phyloP scores from a whole-genome alignment of 2,113 vertebrate species.

The Nesoenas mayeri region DNA sequence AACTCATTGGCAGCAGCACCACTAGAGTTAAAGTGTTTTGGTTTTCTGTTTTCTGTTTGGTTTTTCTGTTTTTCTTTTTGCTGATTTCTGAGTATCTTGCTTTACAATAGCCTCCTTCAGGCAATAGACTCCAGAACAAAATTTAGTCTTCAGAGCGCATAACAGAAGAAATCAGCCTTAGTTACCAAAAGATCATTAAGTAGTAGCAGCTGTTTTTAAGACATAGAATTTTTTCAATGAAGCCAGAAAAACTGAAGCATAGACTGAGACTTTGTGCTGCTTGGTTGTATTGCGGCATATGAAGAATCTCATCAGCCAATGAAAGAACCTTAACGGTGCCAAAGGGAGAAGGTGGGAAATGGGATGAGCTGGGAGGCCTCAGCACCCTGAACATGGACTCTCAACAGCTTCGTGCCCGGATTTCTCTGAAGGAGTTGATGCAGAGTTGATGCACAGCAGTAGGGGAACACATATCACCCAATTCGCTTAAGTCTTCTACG shows the following conservation, averaged over 20 bases:
- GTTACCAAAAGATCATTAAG: constrained; percentile 56
- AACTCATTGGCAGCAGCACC: neutral
- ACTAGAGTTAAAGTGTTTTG: constrained; percentile 14
- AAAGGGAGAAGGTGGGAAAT: too few relatives aligned
- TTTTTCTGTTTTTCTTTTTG: neutral
- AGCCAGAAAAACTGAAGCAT: constrained; percentile 2
- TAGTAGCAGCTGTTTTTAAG: constrained; percentile 46
- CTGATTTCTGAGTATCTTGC: constrained; percentile 43
- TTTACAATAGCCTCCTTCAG: constrained; percentile 57
- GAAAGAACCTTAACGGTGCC: too few relatives aligned
- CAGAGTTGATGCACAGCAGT: too few relatives aligned
- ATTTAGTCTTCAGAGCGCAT: constrained; percentile 46
- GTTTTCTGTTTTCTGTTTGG: neutral
- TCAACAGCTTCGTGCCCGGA: too few relatives aligned
- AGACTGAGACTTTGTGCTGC: neutral
- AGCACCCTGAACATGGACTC: too few relatives aligned
- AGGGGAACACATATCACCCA: too few relatives aligned
- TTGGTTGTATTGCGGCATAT: neutral
- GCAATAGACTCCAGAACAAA: constrained; percentile 25
- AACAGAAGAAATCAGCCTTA: constrained; percentile 54
- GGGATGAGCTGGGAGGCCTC: too few relatives aligned
- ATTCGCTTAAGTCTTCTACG: too few relatives aligned
- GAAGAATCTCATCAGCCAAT: neutral
- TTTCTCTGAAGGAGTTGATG: too few relatives aligned
- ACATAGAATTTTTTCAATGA: constrained; percentile 17